Evolutionary conservation across 2,797 vertebrate genomes (phyloP), one percentile per base, ranked within the genome.

Genomic region (Sternotherus odoratus): DNA sequence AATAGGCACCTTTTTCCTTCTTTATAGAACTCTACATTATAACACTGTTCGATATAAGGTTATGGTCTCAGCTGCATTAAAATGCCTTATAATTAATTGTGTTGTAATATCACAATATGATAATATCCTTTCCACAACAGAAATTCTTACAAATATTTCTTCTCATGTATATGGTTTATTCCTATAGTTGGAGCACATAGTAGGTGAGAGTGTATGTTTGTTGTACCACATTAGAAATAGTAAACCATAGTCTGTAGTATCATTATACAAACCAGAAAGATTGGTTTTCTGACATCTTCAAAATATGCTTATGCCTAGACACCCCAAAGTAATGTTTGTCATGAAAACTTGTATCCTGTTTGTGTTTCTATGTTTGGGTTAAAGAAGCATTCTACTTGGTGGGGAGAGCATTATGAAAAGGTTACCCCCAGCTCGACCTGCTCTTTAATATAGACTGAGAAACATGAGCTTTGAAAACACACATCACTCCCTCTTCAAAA

Each of bases 21-120:
- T 90, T 91, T 89, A 81, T 39, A 86, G 66, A 87, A 54, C 57
- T 89, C 46, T 79, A 56, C 87, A n/a, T 82, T 90, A 50, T 56
- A 82, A 43, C 24, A 88, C 46, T 90, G 60, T 82, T 89, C 86
- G 78, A 54, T 87, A 2, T 6, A 88, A 51, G 57, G 54, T 5
- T 78, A 6, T 66, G 53, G 82, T 90, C 17, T 17, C 66, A 1
- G 66, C 79, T 83, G 9, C 43, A 83, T 66, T 92, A 74, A 91
- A 87, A 57, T 79, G 8, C 19, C 15, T 23, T 51, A 17, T 77
- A 82, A 79, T 81, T 82, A 54, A 77, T 82, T 88, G 85, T 92
- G 36, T 79, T 77, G 81, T 79, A 90, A n/a, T n/a, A n/a, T n/a
- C n/a, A n/a, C n/a, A n/a, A n/a, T n/a, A n/a, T n/a, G 13, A 69